These are phyloP conservation scores for Lagopus muta DNA, from an alignment of 2,113 vertebrate genomes.

Conservation along the genomic window DNA sequence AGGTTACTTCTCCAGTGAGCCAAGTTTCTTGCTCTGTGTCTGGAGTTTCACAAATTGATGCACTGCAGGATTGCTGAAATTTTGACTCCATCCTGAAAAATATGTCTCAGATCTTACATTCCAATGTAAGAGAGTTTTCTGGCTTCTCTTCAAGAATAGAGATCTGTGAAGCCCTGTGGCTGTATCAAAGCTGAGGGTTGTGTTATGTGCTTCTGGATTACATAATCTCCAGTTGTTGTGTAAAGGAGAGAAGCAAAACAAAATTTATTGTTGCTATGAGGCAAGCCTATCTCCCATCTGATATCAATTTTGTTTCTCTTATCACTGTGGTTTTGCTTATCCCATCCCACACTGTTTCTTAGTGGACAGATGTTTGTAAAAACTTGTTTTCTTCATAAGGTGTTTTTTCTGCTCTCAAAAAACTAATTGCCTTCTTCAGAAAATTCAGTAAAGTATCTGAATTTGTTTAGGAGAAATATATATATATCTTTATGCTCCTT, in stretches of 20 bases:
- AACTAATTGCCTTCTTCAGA: background rate
- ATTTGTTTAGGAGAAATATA: background rate
- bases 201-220: slow-evolving; percentile 8
- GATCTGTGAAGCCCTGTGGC: background rate
- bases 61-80: background rate
- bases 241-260: background rate
- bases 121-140: background rate
- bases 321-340: background rate
- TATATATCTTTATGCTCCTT: background rate
- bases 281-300: background rate
- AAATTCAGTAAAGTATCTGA: background rate
- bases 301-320: background rate
- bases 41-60: background rate
- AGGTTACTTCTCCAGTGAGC: background rate
- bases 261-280: background rate
- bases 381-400: background rate
- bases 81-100: background rate
- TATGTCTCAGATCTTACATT: slow-evolving; percentile 1
- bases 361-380: background rate
- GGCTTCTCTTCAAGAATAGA: background rate
- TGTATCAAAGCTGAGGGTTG: background rate
- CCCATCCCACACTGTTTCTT: background rate
- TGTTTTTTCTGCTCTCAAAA: slow-evolving; percentile 21
- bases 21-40: background rate
- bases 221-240: background rate